Evolutionary conservation across 2,113 vertebrate genomes (phyloP), one percentile per base, ranked within the genome.

Genomic region (Onychostruthus taczanowskii): DNA sequence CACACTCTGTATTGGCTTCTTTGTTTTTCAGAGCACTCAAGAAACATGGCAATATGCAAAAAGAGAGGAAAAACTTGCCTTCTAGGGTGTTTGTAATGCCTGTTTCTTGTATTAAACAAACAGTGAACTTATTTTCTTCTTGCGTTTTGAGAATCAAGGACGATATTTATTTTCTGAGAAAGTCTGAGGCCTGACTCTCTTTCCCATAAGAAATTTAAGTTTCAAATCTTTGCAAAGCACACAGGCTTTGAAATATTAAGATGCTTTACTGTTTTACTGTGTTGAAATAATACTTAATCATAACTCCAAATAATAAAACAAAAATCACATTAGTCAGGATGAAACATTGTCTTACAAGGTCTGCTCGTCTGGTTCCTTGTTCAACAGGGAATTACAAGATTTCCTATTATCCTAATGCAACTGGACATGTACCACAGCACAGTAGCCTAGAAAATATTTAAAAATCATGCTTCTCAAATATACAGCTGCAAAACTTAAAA

Each of bases 401-500:
- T 74, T 94, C 58, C 41, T 93, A 30, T 80, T 83, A 94, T 44
- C 90, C 74, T 94, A 96, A 96, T 94, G 77, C 35, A 94, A 93
- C 84, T 89, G 74, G 89, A 93, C 78, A 85, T 44, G 39, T 87
- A 81, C 63, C 84, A 87, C 55, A 94, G 74, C 84, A 91, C 9
- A 2, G n/a, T 18, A 91, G 35, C 46, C 49, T 64, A 69, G 63
- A 87, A 93, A 91, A 95, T 79, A 56, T 82, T 68, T 82, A 2
- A 95, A 91, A 89, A 73, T 28, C 58, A 53, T 50, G 30, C 23
- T 87, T 79, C 62, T 90, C 76, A 84, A 79, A 84, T 39, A 87
- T 41, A 93, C 88, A 95, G 76, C 61, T 93, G 73, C 80, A 84
- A 92, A 94, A 76, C 93, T 94, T 89, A 97, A 84, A 93, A 95